Conservation (phyloP, 2,113 vertebrate genomes). For the Puntigrus tetrazona region DNA sequence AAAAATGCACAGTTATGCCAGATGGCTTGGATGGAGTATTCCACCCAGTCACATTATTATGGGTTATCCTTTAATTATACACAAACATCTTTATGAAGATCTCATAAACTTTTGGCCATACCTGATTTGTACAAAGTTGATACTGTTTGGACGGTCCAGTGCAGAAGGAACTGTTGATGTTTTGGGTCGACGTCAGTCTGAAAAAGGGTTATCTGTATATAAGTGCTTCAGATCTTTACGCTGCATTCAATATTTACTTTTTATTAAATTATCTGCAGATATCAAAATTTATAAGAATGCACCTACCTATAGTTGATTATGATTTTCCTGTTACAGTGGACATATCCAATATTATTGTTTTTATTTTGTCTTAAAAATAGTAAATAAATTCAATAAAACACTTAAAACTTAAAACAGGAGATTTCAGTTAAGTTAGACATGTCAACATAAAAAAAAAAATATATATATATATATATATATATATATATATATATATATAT, state of each 20-base stretch:
- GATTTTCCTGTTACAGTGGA: background rate
- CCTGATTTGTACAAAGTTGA: constrained; percentile 84
- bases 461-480: too few relatives aligned
- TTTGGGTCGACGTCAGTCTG: constrained; percentile 79
- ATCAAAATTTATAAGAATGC: background rate
- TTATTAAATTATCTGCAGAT: background rate
- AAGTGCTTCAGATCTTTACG: background rate
- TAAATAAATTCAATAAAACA: background rate
- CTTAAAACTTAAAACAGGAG: background rate
- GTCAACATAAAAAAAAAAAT: background rate
- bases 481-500: too few relatives aligned
- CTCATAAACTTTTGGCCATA: constrained; percentile 56
- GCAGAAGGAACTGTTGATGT: constrained; percentile 79
- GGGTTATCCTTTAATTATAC: constrained; percentile 33
- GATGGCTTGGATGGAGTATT: constrained; percentile 25
- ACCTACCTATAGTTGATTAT: background rate
- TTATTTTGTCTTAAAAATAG: background rate
- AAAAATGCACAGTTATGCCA: constrained; percentile 38
- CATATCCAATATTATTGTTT: background rate
- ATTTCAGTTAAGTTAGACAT: background rate
- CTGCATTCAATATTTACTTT: background rate
- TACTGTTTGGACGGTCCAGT: constrained; percentile 79
- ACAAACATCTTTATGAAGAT: constrained; percentile 10
- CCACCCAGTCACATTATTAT: constrained; percentile 30
- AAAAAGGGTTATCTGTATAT: constrained; percentile 21